These are phyloP conservation scores for Apamea sordens DNA, from an alignment of 2,888 invertebrate species.

Conservation along the genomic window DNA sequence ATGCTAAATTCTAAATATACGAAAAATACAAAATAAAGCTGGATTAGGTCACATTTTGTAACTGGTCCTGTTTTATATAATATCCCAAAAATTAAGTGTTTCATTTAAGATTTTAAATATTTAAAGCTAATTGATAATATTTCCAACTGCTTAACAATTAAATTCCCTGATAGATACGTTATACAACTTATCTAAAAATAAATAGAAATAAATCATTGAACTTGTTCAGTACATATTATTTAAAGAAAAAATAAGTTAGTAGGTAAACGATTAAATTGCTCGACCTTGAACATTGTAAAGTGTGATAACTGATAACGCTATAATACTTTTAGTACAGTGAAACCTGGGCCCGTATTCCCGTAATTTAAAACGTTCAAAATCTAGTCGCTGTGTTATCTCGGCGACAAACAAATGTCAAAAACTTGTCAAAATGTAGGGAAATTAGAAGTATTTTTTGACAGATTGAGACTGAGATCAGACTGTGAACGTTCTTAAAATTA, in stretches of 20 bases:
- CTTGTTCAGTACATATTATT: background rate
- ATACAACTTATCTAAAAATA: background rate
- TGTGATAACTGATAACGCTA: conserved; percentile 42
- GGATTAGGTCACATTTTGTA: background rate
- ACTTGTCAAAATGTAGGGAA: too few species aligned
- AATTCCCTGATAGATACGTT: background rate
- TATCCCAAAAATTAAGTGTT: background rate
- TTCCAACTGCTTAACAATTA: background rate
- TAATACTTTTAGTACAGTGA: background rate
- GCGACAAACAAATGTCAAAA: too few species aligned
- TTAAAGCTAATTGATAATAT: background rate
- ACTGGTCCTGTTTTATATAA: background rate
- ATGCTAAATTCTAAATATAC: background rate
- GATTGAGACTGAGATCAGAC: too few species aligned
- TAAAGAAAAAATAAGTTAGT: background rate
- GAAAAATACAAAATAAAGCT: background rate
- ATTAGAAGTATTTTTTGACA: too few species aligned
- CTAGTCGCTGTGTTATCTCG: too few species aligned
- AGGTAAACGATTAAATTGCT: conserved; percentile 11
- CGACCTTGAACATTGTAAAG: conserved; percentile 28
- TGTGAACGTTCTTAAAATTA: too few species aligned
- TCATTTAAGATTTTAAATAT: background rate
- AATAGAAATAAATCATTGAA: background rate
- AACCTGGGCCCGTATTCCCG: too few species aligned
- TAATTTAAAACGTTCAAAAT: too few species aligned